phyloP scores from a whole-genome alignment of 2,113 vertebrate genomes.

The Pedetes capensis region DNA sequence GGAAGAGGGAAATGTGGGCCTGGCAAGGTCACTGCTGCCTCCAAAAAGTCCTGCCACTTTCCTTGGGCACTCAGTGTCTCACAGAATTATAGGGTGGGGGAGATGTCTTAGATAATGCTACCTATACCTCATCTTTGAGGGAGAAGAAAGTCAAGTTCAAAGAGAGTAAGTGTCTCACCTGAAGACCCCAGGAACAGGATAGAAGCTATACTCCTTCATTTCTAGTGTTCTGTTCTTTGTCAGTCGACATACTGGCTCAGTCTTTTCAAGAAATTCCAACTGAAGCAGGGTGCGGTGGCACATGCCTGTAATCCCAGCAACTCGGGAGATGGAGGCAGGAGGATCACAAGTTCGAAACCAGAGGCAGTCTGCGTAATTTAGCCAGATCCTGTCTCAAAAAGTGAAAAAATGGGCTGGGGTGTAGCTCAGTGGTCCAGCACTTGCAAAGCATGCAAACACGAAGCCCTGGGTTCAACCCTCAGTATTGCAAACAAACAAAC shows the following conservation, averaged over 20 bases:
- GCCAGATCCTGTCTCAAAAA: too few species aligned
- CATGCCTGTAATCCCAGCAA: too few species aligned
- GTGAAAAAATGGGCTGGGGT: too few species aligned
- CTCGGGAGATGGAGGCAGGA: too few species aligned
- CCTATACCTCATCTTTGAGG: not conserved
- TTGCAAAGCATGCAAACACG: too few species aligned
- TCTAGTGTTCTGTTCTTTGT: not conserved
- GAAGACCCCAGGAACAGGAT: not conserved
- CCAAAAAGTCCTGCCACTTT: not conserved
- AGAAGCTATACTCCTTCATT: not conserved
- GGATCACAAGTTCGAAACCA: too few species aligned
- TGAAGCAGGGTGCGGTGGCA: too few species aligned
- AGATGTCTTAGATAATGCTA: not conserved
- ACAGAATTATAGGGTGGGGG: not conserved
- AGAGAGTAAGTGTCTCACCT: not conserved
- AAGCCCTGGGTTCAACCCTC: too few species aligned
- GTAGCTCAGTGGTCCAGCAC: too few species aligned
- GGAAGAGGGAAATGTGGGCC: not conserved
- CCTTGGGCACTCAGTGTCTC: not conserved
- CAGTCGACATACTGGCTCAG: not conserved
- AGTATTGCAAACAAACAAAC: too few species aligned
- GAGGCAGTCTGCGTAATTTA: too few species aligned
- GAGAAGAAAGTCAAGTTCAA: not conserved
- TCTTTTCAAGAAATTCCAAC: too few species aligned
- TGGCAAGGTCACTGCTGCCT: not conserved